Percentiles rank a stretch among this genome's conserved stretches.
Conservation (phyloP, 2,797 vertebrate genomes). For the Synanceia verrucosa region DNA sequence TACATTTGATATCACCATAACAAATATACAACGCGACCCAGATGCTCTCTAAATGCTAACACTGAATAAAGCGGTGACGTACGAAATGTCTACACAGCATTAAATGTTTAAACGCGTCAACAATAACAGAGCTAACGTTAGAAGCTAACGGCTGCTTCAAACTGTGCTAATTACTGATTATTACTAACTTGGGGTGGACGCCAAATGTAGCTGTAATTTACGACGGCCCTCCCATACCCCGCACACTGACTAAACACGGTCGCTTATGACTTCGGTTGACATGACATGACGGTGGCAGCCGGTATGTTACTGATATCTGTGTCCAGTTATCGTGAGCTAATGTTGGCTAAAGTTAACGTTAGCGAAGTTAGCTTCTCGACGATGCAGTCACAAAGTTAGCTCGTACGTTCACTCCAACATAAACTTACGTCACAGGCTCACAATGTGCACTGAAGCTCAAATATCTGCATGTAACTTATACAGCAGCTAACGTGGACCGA, state of each 20-base stretch:
- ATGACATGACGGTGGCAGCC: not conserved
- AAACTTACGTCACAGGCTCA: not conserved
- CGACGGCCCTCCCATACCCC: not conserved
- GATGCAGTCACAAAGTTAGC: conserved; percentile 66
- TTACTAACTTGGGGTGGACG: not conserved
- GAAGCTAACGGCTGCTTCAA: not conserved
- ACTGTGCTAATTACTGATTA: conserved; percentile 20
- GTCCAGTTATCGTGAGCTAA: conserved; percentile 14
- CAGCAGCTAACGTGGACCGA: fast-evolving
- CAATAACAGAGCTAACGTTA: too few relatives aligned
- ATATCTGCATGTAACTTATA: not conserved
- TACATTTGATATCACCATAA: not conserved
- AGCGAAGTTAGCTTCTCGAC: conserved; percentile 59
- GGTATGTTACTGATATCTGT: not conserved
- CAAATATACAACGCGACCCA: not conserved
- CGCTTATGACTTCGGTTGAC: not conserved
- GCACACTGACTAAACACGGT: not conserved
- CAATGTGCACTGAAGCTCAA: not conserved
- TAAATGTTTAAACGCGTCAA: not conserved
- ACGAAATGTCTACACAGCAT: not conserved
- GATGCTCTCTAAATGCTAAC: conserved; percentile 1
- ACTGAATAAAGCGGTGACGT: not conserved
- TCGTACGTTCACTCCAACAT: not conserved
- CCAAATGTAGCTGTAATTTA: too few relatives aligned
- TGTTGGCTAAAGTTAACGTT: conserved; percentile 57